These are phyloP conservation scores for Bombylius major DNA, from an alignment of 2,888 invertebrate species.

Conservation along the genomic window DNA sequence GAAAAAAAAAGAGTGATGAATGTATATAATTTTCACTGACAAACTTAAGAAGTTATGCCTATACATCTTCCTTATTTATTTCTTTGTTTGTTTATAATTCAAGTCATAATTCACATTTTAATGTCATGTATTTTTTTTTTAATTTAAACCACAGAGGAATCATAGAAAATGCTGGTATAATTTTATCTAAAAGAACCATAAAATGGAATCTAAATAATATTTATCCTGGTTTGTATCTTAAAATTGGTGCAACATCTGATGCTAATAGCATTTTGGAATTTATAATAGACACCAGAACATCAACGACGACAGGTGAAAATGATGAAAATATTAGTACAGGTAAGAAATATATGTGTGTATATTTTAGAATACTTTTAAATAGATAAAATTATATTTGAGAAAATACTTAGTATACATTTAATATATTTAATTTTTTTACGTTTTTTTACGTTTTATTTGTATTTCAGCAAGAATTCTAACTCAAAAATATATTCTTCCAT, in stretches of 20 bases:
- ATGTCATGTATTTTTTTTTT: too few species aligned
- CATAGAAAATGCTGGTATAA: slow-evolving; percentile 51
- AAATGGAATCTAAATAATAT: slow-evolving; percentile 61
- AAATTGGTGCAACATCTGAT: slow-evolving; percentile 56
- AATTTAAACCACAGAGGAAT: slow-evolving; percentile 24
- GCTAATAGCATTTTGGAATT: slow-evolving; percentile 64
- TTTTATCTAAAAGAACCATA: slow-evolving; percentile 57
- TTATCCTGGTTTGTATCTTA: slow-evolving; percentile 64
- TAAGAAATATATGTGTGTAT: neutral
- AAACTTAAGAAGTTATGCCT: too few species aligned
- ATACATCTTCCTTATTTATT: too few species aligned
- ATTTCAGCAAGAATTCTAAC: slow-evolving; percentile 56
- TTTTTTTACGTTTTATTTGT: neutral
- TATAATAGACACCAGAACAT: slow-evolving; percentile 46
- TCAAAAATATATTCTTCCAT: slow-evolving; percentile 60
- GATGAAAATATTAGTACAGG: neutral
- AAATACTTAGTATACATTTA: too few species aligned
- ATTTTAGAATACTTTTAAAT: too few species aligned
- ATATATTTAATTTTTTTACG: neutral
- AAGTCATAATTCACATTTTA: too few species aligned
- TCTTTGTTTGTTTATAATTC: too few species aligned
- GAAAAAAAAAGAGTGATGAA: too few species aligned
- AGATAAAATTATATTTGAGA: neutral
- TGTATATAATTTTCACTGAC: too few species aligned
- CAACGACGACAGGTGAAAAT: slow-evolving; percentile 33